Conservation (phyloP, 2,797 vertebrate genomes). For the Sebastes aleutianus region DNA sequence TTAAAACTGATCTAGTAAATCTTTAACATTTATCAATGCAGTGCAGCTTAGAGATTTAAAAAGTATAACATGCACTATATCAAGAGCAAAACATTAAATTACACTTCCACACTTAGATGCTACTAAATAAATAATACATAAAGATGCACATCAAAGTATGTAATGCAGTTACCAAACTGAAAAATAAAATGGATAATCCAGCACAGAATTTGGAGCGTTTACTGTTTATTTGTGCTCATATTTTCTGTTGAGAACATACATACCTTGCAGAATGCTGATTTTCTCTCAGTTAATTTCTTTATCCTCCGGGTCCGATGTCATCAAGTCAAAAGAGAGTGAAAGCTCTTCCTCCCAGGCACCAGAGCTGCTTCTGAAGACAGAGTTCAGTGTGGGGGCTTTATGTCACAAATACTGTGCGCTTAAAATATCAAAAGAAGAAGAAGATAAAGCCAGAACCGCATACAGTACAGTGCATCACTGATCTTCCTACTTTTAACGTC, state of each 20-base stretch:
- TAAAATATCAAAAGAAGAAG: not conserved
- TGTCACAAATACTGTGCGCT: not conserved
- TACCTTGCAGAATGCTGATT: slow-evolving; percentile 22
- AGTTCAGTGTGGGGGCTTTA: not conserved
- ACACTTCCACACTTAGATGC: not conserved
- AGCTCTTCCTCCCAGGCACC: not conserved
- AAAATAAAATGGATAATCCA: not conserved
- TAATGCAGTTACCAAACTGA: not conserved
- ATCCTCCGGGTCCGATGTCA: not conserved
- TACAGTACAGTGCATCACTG: not conserved
- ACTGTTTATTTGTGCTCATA: not conserved
- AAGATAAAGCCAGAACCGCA: not conserved
- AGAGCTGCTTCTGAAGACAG: not conserved
- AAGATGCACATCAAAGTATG: not conserved
- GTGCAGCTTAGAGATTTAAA: not conserved
- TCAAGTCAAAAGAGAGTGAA: not conserved
- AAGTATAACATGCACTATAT: not conserved
- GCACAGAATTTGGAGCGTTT: not conserved
- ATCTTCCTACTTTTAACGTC: slow-evolving; percentile 45
- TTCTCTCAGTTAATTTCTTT: not conserved
- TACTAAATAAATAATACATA: not conserved
- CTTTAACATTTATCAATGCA: not conserved
- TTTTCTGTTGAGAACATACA: not conserved
- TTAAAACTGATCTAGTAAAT: not conserved
- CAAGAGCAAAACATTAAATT: not conserved